Percentiles rank a stretch among this genome's conserved stretches.
These are phyloP conservation scores for Melopsittacus undulatus DNA, from an alignment of 2,797 vertebrate species.

Conservation along the genomic window DNA sequence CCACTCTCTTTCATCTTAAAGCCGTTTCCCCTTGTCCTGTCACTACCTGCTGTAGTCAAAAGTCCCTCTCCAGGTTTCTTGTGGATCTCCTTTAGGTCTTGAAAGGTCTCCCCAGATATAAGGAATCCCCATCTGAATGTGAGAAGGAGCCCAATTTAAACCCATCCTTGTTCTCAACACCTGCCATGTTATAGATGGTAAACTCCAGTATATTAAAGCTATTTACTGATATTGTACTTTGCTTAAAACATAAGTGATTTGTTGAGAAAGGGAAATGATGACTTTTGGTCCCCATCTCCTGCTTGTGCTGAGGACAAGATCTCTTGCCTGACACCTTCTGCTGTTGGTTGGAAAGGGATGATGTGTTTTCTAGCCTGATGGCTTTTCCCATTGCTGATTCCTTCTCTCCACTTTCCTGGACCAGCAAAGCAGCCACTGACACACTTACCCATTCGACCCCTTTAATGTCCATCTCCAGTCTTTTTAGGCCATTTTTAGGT, in stretches of 20 bases:
- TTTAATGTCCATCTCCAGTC: background rate
- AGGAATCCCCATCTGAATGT: background rate
- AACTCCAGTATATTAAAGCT: background rate
- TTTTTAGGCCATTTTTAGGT: background rate
- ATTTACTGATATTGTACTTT: accelerated
- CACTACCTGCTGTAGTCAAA: background rate
- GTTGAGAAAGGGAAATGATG: background rate
- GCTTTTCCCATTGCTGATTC: background rate
- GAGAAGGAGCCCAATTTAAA: background rate
- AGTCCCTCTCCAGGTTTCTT: background rate
- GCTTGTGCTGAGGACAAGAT: background rate
- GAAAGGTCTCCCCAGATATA: background rate
- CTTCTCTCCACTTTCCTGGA: background rate
- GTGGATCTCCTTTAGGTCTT: background rate
- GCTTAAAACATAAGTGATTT: background rate
- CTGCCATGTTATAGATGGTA: background rate
- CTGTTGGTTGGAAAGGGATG: background rate
- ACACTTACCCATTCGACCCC: background rate
- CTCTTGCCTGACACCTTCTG: accelerated
- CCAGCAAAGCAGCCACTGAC: background rate
- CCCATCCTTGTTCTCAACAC: background rate
- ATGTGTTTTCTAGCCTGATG: background rate
- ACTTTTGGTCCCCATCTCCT: background rate
- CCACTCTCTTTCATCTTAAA: background rate
- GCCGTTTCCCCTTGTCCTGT: background rate